phyloP scores from a whole-genome alignment of 2,113 vertebrate genomes.

The Prietella phreatophila region DNA sequence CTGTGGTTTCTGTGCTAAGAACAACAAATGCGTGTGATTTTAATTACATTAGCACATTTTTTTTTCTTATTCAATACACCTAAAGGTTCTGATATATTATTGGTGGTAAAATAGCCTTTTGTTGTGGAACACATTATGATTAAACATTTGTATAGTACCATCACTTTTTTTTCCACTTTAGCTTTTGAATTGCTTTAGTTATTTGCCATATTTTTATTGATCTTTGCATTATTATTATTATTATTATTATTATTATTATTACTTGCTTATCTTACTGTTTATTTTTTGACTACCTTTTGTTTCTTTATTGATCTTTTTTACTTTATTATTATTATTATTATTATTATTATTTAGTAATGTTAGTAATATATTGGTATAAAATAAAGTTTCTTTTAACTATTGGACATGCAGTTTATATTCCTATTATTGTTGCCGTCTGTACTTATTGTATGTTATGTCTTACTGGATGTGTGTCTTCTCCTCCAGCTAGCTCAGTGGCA shows the following conservation, averaged over 20 bases:
- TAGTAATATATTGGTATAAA: not conserved
- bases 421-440: slow-evolving; percentile 24
- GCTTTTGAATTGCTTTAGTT: not conserved
- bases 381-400: not conserved
- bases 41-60: not conserved
- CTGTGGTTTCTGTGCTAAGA: not conserved
- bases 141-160: not conserved
- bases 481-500: slow-evolving; percentile 72
- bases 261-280: not conserved
- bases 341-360: not conserved
- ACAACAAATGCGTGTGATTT: not conserved
- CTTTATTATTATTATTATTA: not conserved
- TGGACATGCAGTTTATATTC: not conserved
- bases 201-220: not conserved
- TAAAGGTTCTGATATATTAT: not conserved
- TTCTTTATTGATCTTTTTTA: not conserved
- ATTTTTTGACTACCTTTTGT: not conserved
- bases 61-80: not conserved
- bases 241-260: not conserved
- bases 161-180: not conserved
- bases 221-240: not conserved
- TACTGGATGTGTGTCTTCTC: slow-evolving; percentile 43
- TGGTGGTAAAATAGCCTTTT: not conserved
- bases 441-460: slow-evolving; percentile 45
- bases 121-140: not conserved